Percentiles rank a stretch among this genome's conserved stretches.
phyloP scores from a whole-genome alignment of 37 sponge, comb jelly and placozoan species.

The Petrosia ficiformis region DNA sequence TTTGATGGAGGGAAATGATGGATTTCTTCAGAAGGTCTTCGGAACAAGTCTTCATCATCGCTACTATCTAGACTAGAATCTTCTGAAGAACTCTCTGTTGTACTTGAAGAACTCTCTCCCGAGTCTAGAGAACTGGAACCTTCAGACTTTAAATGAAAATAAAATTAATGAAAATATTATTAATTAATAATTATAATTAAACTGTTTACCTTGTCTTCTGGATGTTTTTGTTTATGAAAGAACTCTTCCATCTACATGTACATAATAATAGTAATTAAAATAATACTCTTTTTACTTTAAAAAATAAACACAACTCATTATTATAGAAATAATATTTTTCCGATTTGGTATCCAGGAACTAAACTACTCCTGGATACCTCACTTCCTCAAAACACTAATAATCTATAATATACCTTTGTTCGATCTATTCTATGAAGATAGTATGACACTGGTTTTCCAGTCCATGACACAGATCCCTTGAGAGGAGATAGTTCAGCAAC shows the following conservation, averaged over 20 bases:
- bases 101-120: not conserved
- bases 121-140: constrained; percentile 29
- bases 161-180: not conserved
- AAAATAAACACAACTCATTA: too few species aligned
- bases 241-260: constrained; percentile 33
- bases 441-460: constrained; percentile 90
- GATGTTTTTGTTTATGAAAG: constrained; percentile 59
- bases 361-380: too few species aligned
- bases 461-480: constrained; percentile 94
- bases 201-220: constrained; percentile 34
- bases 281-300: not conserved
- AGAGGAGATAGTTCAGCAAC: constrained; percentile 79
- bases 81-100: not conserved
- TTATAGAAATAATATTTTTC: too few species aligned
- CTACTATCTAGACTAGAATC: constrained; percentile 15
- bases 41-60: constrained; percentile 1
- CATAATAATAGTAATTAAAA: not conserved
- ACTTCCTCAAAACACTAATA: not conserved
- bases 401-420: constrained; percentile 30
- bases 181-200: not conserved
- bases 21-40: not conserved
- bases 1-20: not conserved
- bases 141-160: constrained; percentile 28
- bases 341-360: too few species aligned
- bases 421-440: constrained; percentile 92